Conservation (phyloP, 2,113 vertebrate genomes). For the Rhinichthys klamathensis region DNA sequence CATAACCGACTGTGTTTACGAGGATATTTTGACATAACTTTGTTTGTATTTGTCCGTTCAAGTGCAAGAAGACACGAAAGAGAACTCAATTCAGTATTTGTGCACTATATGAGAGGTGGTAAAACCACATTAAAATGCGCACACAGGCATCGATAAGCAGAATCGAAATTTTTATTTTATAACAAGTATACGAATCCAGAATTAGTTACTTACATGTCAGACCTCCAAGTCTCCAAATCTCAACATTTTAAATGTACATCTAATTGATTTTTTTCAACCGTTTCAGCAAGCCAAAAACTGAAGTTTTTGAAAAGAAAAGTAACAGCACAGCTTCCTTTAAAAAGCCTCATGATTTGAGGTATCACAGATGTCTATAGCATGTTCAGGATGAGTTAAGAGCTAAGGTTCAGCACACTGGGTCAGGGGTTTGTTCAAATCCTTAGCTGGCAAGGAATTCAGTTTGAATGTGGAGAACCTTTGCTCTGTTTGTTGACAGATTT, state of each 20-base stretch:
- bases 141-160: no score
- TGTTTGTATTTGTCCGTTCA: no score
- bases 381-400: neutral
- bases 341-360: neutral
- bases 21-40: no score
- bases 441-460: neutral
- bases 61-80: no score
- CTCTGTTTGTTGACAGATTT: slow-evolving; percentile 41
- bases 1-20: no score
- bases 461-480: slow-evolving; percentile 17
- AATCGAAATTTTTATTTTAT: no score
- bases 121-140: no score
- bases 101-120: no score
- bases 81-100: no score
- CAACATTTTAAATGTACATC: neutral
- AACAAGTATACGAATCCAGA: no score
- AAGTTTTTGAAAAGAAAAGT: neutral
- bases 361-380: neutral
- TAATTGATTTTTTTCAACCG: neutral
- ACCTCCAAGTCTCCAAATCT: neutral
- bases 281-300: neutral
- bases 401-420: neutral
- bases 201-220: neutral
- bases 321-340: neutral
- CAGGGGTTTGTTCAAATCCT: neutral